Conservation (phyloP, 2,888 invertebrate species). For the Venusia cambrica region DNA sequence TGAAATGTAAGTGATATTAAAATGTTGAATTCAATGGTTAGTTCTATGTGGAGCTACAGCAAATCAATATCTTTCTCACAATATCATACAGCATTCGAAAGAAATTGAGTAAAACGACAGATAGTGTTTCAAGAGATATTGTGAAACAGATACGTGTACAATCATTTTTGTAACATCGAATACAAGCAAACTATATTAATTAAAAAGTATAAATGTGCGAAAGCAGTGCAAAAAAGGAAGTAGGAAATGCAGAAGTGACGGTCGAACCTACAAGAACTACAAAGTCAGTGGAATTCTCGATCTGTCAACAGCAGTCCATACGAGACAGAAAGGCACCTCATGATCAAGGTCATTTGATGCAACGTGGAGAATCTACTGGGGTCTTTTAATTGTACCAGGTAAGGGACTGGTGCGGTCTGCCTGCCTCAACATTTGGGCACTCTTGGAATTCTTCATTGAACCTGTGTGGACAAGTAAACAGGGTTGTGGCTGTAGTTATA, state of each 20-base stretch:
- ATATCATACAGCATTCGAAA: conserved; percentile 3
- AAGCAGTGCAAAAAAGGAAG: conserved; percentile 64
- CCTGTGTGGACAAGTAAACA: conserved; percentile 79
- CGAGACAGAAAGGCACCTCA: conserved; percentile 46
- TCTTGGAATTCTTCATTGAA: conserved; percentile 85
- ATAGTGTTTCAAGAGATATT: conserved; percentile 12
- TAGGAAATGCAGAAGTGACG: conserved; percentile 26
- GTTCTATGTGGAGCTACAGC: conserved; percentile 19
- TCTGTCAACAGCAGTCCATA: conserved; percentile 58
- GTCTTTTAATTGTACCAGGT: conserved; percentile 76
- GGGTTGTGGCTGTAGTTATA: conserved; percentile 61
- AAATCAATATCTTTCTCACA: conserved; percentile 13
- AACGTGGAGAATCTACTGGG: conserved; percentile 67
- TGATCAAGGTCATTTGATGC: conserved; percentile 58
- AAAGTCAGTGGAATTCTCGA: conserved; percentile 35
- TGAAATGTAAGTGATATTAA: conserved; percentile 20
- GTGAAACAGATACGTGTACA: conserved; percentile 15
- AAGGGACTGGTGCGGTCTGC: conserved; percentile 83
- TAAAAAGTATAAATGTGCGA: conserved; percentile 51
- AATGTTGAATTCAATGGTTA: conserved; percentile 19
- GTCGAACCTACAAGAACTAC: conserved; percentile 30
- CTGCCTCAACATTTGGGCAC: conserved; percentile 84
- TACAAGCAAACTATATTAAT: conserved; percentile 45
- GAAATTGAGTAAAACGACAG: background rate
- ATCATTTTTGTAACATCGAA: conserved; percentile 23